Evolutionary conservation across 2,888 invertebrate genomes (phyloP).

Genomic region (Sympetrum striolatum): DNA sequence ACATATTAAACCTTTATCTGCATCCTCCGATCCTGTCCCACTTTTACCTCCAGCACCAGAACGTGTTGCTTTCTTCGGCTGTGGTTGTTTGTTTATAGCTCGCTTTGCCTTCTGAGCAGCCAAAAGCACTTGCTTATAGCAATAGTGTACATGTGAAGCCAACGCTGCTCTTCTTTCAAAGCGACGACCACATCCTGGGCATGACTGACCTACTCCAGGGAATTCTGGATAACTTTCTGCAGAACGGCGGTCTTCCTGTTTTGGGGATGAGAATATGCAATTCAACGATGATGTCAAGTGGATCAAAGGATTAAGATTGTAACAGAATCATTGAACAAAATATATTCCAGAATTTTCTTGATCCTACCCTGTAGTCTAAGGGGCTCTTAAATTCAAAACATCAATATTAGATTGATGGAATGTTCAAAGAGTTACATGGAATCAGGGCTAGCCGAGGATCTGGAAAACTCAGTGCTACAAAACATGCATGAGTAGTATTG

Average conservation of each 20-base stretch:
- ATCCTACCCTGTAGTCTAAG: too few species aligned
- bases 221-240: constrained; percentile 69
- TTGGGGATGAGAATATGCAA: constrained; percentile 46
- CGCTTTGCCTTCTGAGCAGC: constrained; percentile 23
- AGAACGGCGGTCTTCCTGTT: constrained; percentile 62
- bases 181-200: constrained; percentile 73
- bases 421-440: too few species aligned
- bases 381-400: too few species aligned
- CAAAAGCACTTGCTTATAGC: constrained; percentile 62
- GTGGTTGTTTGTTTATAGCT: not conserved
- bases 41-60: not conserved
- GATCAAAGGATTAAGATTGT: not conserved
- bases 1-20: not conserved
- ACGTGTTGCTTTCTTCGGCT: not conserved
- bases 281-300: not conserved
- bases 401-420: too few species aligned
- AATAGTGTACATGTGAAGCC: constrained; percentile 74
- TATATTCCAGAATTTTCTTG: too few species aligned
- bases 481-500: too few species aligned
- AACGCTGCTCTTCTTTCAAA: constrained; percentile 78
- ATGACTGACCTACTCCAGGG: constrained; percentile 68
- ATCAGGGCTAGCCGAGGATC: too few species aligned
- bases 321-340: not conserved
- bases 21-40: not conserved
- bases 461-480: too few species aligned